Evolutionary conservation across 2,888 invertebrate genomes (phyloP), one percentile per base, ranked within the genome.

Genomic region (Lampropteryx suffumata): DNA sequence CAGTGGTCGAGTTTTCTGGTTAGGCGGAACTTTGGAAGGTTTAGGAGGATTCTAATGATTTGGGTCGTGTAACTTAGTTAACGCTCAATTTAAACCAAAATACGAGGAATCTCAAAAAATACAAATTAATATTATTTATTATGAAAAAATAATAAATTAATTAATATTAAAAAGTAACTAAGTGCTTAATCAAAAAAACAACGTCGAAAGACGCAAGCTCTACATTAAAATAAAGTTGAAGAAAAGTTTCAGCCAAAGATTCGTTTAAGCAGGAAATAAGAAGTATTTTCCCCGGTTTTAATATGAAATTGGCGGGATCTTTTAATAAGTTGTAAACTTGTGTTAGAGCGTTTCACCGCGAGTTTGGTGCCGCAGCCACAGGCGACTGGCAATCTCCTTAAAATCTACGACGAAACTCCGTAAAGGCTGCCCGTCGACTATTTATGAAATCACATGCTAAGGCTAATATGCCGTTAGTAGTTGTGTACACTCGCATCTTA

Each of bases 371-470:
- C 69, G 71, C 72, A 57, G 69, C 74, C 68, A 72, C 67, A 69
- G 74, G 76, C 78, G 79, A 76, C 79, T 75, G 73, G 79, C 85
- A 86, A 89, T 88, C 84, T 87, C 82, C 84, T 88, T 87, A 89
- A 88, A 86, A 86, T 82, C 76, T 81, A 78, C 81, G 73, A 70
- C 71, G 74, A 73, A 81, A 83, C 82, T 82, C 79, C 57, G 72
- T 74, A 70, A 73, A 75, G 69, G 64, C 50, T 73, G 69, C 72
- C 71, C 71, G 68, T 67, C 67, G 67, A 69, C 71, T 74, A 78
- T 81, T 79, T 82, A 77, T 79, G 74, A 78, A 81, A 83, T 79
- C 78, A 77, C 73, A 79, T 76, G 70, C 71, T 72, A 62, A 67
- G 65, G 61, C 72, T 75, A 74, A 71, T 76, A 74, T 67, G 69